Evolutionary conservation across 2,888 invertebrate species (phyloP).

Genomic region (Acleris emargana): DNA sequence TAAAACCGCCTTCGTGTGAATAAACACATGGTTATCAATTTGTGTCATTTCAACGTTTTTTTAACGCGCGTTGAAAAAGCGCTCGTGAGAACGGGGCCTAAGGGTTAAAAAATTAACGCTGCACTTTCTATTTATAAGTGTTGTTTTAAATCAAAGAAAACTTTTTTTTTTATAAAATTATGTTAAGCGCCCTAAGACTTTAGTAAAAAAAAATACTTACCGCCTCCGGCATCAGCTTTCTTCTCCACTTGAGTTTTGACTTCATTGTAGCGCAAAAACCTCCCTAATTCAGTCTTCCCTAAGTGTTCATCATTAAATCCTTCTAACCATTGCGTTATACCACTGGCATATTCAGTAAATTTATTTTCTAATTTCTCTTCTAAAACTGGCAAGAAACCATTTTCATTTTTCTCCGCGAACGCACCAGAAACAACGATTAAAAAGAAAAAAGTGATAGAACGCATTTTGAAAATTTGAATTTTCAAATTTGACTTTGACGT

Average conservation of each 20-base stretch:
- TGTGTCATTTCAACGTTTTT: too few relatives aligned
- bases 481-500: not conserved
- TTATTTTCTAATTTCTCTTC: conserved; percentile 54
- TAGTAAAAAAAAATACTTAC: conserved; percentile 50
- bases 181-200: not conserved
- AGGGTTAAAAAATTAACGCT: too few relatives aligned
- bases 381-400: conserved; percentile 43
- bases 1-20: too few relatives aligned
- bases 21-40: too few relatives aligned
- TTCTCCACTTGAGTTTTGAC: conserved; percentile 57
- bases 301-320: conserved; percentile 64
- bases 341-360: conserved; percentile 50
- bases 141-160: too few relatives aligned
- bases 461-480: conserved; percentile 40
- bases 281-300: conserved; percentile 60
- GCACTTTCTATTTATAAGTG: too few relatives aligned
- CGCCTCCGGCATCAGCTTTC: conserved; percentile 33
- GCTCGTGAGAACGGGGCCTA: too few relatives aligned
- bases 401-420: conserved; percentile 31
- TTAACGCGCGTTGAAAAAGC: too few relatives aligned
- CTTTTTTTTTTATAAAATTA: too few relatives aligned
- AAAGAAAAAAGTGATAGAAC: conserved; percentile 43
- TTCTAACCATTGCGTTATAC: conserved; percentile 54
- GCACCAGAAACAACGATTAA: conserved; percentile 36
- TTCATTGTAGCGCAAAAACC: conserved; percentile 58